phyloP scores from a whole-genome alignment of 1,140 invertebrate genomes.

The Achroia grisella region DNA sequence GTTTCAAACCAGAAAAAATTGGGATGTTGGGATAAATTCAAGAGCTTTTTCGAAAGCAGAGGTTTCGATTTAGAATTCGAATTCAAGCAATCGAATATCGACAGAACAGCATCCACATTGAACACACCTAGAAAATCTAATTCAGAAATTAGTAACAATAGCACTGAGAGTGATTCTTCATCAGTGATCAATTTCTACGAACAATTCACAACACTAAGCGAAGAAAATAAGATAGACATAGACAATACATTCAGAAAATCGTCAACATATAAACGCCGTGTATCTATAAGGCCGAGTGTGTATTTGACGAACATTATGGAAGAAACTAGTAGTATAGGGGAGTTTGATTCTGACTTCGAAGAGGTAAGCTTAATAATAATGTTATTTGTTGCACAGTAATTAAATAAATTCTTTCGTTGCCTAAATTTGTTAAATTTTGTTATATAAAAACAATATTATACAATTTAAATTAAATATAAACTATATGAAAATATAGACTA shows the following conservation, averaged over 20 bases:
- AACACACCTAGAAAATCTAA: conserved; percentile 27
- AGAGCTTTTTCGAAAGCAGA: conserved; percentile 56
- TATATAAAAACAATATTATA: no score
- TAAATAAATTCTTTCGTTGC: no score
- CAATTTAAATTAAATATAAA: no score
- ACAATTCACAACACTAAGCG: conserved; percentile 46
- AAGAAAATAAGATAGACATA: conserved; percentile 41
- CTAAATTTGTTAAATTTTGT: no score
- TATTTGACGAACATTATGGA: conserved; percentile 57
- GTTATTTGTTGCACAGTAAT: no score
- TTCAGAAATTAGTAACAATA: conserved; percentile 13
- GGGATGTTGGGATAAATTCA: conserved; percentile 58
- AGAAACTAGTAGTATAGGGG: conserved; percentile 28
- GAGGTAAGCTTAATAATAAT: conserved; percentile 44
- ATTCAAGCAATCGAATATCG: conserved; percentile 28
- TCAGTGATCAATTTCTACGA: conserved; percentile 58
- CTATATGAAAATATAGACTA: no score
- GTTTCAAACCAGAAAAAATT: conserved; percentile 19
- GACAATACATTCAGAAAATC: conserved; percentile 26
- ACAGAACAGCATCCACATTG: not conserved
- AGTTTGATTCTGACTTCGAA: conserved; percentile 35
- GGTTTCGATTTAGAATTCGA: conserved; percentile 63
- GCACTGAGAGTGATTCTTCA: conserved; percentile 30
- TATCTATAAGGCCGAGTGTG: conserved; percentile 55
- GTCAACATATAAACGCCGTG: conserved; percentile 26